Evolutionary conservation across 2,888 invertebrate genomes (phyloP), one percentile per base, ranked within the genome.

Genomic region (Eurois occulta): DNA sequence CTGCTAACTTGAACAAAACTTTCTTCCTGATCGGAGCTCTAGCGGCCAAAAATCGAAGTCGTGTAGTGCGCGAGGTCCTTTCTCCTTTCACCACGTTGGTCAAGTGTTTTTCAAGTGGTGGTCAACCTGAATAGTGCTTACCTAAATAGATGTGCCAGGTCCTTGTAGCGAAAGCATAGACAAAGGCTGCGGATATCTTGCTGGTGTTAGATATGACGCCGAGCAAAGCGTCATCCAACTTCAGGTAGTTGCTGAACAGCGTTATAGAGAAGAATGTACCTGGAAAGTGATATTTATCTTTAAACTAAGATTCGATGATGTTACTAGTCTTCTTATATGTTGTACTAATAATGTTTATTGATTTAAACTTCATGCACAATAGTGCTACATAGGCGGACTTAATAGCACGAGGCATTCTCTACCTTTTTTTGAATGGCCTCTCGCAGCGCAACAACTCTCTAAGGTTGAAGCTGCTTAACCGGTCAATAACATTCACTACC

Each of bases 171-270:
- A 98, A 98, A 8, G 98, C 98, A 89, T 98, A 99, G 7, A 98
- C 98, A 88, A 98, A 98, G 77, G 98, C 98, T 0, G 98, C 98
- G 6, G 98, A 95, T 77, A 99, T 98, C 96, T 99, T 98, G 91
- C 98, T 98, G 93, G 98, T 97, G 89, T 98, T 98, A 3, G 98
- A 98, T 89, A 98, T 97, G 35, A 98, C 98, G 62, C 98, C 98
- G 24, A 99, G 98, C 35, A 98, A 94, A 0, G 98, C 98, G 93
- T 99, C 99, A 88, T 98, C 98, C 78, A 98, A 97, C 94, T 98
- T 98, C 92, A 98, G 94, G 85, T 98, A 96, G 92, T 98, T 98
- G 84, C 98, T 98, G 93, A 99, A 98, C 64, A 99, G 95, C 74
- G 98, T 98, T 78, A 98, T 98, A 0, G 98, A 98, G 90, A 98